Conservation (phyloP, 1,140 invertebrate genomes). For the Diorhabda carinulata region DNA sequence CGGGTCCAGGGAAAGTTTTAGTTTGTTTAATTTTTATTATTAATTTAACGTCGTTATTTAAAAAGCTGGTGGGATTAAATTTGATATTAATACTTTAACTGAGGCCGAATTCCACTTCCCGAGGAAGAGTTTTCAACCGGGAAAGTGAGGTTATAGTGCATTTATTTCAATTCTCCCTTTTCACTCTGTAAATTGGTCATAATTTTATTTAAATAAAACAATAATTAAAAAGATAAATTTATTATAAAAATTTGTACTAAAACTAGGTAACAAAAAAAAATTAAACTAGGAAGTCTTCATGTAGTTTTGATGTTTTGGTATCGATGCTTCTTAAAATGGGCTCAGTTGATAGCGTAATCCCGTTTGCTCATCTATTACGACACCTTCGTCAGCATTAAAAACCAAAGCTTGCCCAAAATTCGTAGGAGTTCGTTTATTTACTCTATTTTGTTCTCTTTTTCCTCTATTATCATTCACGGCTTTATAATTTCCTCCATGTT, state of each 20-base stretch:
- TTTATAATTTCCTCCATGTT: constrained; percentile 42
- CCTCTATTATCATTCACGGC: constrained; percentile 29
- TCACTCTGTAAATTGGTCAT: no score
- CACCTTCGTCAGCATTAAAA: constrained; percentile 21
- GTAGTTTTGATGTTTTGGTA: background rate
- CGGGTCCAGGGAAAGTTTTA: no score
- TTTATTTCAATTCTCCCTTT: no score
- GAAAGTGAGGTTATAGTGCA: no score
- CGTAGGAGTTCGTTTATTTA: constrained; percentile 27
- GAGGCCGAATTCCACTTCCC: no score
- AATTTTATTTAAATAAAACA: no score
- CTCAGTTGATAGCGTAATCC: constrained; percentile 28
- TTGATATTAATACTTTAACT: no score
- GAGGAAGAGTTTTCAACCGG: no score
- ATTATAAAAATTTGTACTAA: constrained; percentile 1
- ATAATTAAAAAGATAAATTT: background rate
- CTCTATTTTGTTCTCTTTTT: constrained; percentile 32
- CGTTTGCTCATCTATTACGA: constrained; percentile 26
- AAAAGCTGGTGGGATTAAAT: no score
- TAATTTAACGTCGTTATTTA: no score
- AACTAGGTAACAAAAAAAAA: constrained; percentile 14
- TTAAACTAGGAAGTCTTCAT: constrained; percentile 7
- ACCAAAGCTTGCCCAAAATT: constrained; percentile 22
- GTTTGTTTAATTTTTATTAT: no score
- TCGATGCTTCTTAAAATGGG: constrained; percentile 8